Base-by-base conservation (phyloP, 2,113 vertebrate genomes). In the Perccottus glenii region DNA sequence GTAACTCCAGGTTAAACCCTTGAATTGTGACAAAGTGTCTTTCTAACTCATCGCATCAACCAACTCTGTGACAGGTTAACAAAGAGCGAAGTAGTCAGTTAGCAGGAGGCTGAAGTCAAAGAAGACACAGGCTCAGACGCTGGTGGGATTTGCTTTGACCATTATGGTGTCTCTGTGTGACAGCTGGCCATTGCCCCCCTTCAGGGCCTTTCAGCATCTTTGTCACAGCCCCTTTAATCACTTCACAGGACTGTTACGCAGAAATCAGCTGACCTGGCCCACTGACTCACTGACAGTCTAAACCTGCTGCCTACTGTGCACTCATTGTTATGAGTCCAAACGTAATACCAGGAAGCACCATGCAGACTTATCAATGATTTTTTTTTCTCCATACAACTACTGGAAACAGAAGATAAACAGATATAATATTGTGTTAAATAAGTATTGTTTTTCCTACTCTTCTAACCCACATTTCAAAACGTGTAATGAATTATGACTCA, bases 191-290 rank as follows among this genome's bases (percentile, higher is more conserved):
- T 32, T 59, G 60, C 66, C 59, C 61, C 70, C 60, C 73, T 60
- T 60, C 67, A 64, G 67, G 57, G 46, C 80, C 78, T 85, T 78
- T 83, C 82, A 83, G 81, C 75, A 52, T 87, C 83, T 87, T 89
- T 86, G 87, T 89, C 75, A 75, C 66, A 80, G 67, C 36, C 70
- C 78, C 82, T 88, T 88, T 84, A 88, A 88, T 87, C 83, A 84
- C 68, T 77, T 63, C 85, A 86, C 60, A 82, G 73, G 70, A 78
- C 75, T 81, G 75, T 83, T 87, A 87, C 78, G 57, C 62, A 85
- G 78, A 80, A 85, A 90, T 87, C 86, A 85, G 77, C 81, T 86
- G 86, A 86, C 76, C 73, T 74, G 75, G 77, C 80, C 79, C 47
- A 42, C 58, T 47, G 72, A 52, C 64, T 66, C 53, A 65, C 53